Evolutionary conservation across 2,113 vertebrate species (phyloP), one percentile per base, ranked within the genome.

Genomic region (Microcebus griseorufus): DNA sequence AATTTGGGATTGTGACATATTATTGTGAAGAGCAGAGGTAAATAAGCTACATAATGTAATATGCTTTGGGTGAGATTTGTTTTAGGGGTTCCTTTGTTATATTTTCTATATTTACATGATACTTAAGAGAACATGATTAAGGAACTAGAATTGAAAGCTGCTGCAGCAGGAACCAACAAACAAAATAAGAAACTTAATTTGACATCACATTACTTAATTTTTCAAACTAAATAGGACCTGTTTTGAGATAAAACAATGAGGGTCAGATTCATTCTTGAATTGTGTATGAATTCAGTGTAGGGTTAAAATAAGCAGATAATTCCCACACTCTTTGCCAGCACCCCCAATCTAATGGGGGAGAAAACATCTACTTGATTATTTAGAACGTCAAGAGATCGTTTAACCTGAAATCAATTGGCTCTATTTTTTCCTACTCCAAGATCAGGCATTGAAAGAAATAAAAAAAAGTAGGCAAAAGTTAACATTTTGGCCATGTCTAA

Each of bases 1-100:
- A 94, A 93, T 88, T 83, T 70, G 75, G 51, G 65, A 94, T 79
- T 86, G 29, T 95, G 91, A 89, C 79, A 92, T 42, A 70, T 60
- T 20, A 20, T 39, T 42, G 7, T 69, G 22, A 39, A 64, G n/a
- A 75, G 51, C 8, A 89, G 62, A 76, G 14, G 72, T 39, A 89
- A 93, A 72, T 53, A 85, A 69, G 32, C 6, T 55, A 65, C 81
- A 60, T 13, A 34, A 93, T 13, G 70, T 13, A 32, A 91, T 9
- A 69, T 27, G 34, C 2, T 70, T 70, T n/a, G 42, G 39, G 17
- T 29, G 27, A n/a, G 9, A 39, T 58, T 79, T 27, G 10, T 22
- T 45, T 23, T 42, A 13, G 27, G 34, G 25, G 9, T 23, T 23
- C 18, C 69, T 87, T 92, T 84, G 12, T 17, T 14, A 6, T 27